Base-by-base conservation (phyloP, 2,888 invertebrate genomes). In the Octonoba sinensis region DNA sequence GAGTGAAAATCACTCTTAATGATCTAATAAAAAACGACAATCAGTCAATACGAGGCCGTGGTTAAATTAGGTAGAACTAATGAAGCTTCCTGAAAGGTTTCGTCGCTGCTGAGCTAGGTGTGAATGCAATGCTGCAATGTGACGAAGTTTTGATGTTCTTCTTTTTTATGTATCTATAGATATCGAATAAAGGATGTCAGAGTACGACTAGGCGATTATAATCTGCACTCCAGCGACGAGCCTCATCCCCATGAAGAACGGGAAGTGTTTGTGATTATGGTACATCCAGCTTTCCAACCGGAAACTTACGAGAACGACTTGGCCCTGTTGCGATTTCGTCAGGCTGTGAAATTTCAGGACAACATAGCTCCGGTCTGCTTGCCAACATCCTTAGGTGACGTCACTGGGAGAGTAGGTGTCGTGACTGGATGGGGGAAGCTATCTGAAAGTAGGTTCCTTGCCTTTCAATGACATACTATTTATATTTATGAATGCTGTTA, bases 351-450 rank as follows among this genome's bases (percentile, higher is more conserved):
- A n/a, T 24, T 60, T 6, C 18, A 20, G 20, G 20, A 16, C 3
- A 60, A 60, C 15, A 22, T 60, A 20, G 20, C 24, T n/a, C 60
- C 60, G 1, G 27, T 60, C 6, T 60, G 60, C 22, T 24, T 60
- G 16, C 60, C 60, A 22, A 8, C 11, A 1, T 18, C 16, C 8
- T 22, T 16, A 8, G 60, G 22, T 60, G 60, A 60, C 60, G 16
- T 16, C 16, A 16, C 20, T 6, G 60, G 60, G 24, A 20, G 22
- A 60, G 22, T 8, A 22, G 60, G 20, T 22, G 60, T 60, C 16
- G 60, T 60, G 16, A 60, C 60, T 60, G 60, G 60, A 4, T 60
- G 60, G 60, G 60, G 60, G 6, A 18, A 24, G 22, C 15, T 60
- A 22, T 16, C 60, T 6, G 22, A 60, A 24, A 24, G 60, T 60